Base-by-base conservation (phyloP, 23 tunicate genomes). In the Diplosoma virens region DNA sequence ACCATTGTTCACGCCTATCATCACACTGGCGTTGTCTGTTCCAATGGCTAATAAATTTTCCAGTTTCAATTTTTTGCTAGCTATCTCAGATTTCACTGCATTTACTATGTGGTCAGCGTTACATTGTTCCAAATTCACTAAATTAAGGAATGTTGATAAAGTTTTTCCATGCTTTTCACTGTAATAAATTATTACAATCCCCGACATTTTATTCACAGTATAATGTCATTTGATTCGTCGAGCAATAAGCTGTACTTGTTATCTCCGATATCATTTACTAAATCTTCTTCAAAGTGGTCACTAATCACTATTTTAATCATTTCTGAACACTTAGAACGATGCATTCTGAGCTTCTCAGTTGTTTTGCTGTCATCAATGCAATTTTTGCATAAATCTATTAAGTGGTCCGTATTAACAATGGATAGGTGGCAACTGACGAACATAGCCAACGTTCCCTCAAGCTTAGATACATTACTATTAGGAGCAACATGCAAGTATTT, bases 1-100 rank as follows among this genome's bases (percentile, higher is more conserved):
- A 36, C 63, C 52, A 30, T 59, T 73, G n/a, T 82, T 82, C 28
- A 73, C 41, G 4, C 86, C 79, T 0, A 6, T 21, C 65, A 52
- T 63, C 11, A 63, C 70, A 63, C 35, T 25, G 27, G 70, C 70
- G 29, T 63, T 63, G 29, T 63, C 70, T 6, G 35, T 29, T 6
- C 70, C 70, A 25, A 63, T 63, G 33, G 35, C 70, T 6, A n/a
- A 7, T 11, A 63, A n/a, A 26, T 30, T 63, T 6, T 28, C 29
- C 7, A 29, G 4, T 5, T 63, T 28, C 29, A 63, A 29, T 27
- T 63, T 28, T 36, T 25, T 63, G 9, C 9, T 25, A 20, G 14
- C 3, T 30, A 63, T 6, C 5, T 26, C 5, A 3, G 33, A 4
- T n/a, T 63, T 63, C 14, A 63, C 6, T 25, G 70, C 70, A 25